phyloP scores from a whole-genome alignment of 2,888 invertebrate genomes.

The Zygogramma bicolorata region DNA sequence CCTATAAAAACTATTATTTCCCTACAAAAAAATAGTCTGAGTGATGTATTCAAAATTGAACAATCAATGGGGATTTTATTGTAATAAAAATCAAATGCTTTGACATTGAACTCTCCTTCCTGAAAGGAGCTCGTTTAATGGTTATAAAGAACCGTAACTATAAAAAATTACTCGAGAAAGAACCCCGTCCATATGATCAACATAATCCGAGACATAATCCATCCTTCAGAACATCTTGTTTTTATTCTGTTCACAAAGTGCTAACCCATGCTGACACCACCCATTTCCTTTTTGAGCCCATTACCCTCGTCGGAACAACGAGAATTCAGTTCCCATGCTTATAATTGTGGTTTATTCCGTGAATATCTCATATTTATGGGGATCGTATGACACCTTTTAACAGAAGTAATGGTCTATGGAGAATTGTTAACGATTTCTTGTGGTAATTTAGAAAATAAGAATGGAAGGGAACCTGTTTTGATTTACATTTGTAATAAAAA shows the following conservation, averaged over 20 bases:
- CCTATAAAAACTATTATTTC: no score
- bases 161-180: background rate
- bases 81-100: no score
- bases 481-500: background rate
- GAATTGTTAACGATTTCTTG: background rate
- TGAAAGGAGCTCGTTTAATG: no score
- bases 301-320: conserved; percentile 10
- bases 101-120: no score
- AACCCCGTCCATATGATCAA: background rate
- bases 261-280: conserved; percentile 25
- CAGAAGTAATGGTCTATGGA: conserved; percentile 2
- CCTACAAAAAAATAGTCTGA: no score
- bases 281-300: conserved; percentile 37
- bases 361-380: conserved; percentile 8
- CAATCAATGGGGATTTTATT: no score
- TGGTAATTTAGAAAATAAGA: background rate
- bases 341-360: background rate
- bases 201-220: background rate
- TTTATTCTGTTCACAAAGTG: conserved; percentile 31
- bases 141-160: no score
- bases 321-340: conserved; percentile 13
- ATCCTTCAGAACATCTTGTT: background rate
- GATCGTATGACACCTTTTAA: conserved; percentile 17
- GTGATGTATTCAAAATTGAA: no score
- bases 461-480: conserved; percentile 3